A percentile compares a stretch with the other conserved stretches of the same genome.
Conservation (phyloP, 2,113 vertebrate genomes). For the Tringa solitaria region DNA sequence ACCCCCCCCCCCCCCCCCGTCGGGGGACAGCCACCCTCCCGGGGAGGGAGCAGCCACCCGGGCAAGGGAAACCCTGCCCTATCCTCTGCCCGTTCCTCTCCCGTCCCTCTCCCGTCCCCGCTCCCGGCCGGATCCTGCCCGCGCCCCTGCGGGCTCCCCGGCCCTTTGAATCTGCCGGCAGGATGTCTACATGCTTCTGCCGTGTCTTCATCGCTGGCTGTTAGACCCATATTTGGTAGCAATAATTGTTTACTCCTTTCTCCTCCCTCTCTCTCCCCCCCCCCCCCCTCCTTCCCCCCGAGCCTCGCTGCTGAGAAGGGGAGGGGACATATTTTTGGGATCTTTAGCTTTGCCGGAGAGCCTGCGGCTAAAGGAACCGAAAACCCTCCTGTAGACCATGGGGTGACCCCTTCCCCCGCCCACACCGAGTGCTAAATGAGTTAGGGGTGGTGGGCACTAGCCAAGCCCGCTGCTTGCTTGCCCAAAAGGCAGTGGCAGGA, state of each 20-base stretch:
- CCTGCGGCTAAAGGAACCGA: background rate
- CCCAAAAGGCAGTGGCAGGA: rapidly evolving
- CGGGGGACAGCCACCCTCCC: background rate
- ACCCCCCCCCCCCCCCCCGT: rapidly evolving
- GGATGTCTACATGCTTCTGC: constrained; percentile 46
- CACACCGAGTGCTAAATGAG: too few species aligned
- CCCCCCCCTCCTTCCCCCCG: background rate
- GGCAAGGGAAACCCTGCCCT: background rate
- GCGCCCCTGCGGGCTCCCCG: background rate
- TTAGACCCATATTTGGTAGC: constrained; percentile 70
- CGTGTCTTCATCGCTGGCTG: constrained; percentile 46
- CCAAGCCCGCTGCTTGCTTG: rapidly evolving
- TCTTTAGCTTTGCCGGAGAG: background rate
- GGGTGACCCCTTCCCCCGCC: background rate
- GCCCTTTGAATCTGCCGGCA: constrained; percentile 48
- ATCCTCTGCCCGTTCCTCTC: background rate
- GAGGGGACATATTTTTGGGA: constrained; percentile 6
- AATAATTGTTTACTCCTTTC: constrained; percentile 54
- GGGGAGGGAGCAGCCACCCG: background rate
- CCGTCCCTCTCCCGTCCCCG: background rate
- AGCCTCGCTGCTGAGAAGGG: background rate
- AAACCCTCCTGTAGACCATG: rapidly evolving
- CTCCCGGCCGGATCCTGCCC: background rate
- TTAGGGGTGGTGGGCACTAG: background rate
- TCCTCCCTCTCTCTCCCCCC: background rate